Evolutionary conservation across 2,113 vertebrate genomes (phyloP).

Genomic region (Panthera leo): DNA sequence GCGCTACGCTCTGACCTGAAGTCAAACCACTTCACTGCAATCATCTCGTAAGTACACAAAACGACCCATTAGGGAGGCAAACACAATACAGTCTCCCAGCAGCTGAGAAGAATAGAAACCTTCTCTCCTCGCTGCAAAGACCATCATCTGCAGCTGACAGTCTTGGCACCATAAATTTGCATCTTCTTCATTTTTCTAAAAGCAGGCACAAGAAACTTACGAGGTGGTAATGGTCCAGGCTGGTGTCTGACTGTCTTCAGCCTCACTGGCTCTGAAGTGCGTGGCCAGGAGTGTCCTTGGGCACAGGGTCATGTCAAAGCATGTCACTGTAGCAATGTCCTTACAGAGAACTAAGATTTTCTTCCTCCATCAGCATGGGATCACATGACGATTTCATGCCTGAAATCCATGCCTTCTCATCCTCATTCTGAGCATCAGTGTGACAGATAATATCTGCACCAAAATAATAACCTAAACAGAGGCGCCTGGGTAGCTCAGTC

Average conservation of each 20-base stretch:
- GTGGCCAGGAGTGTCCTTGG: not conserved
- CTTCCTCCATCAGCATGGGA: not conserved
- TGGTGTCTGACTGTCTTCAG: not conserved
- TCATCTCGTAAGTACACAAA: not conserved
- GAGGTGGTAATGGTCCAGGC: not conserved
- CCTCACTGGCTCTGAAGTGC: not conserved
- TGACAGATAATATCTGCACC: not conserved
- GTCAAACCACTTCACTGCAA: not conserved
- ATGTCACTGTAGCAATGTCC: not conserved
- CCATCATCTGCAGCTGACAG: not conserved
- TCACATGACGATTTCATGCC: not conserved
- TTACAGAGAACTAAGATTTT: not conserved
- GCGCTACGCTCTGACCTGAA: not conserved
- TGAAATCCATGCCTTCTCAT: not conserved
- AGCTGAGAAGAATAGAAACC: not conserved
- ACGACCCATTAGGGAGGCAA: too few relatives aligned
- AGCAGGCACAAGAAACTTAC: not conserved
- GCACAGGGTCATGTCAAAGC: not conserved
- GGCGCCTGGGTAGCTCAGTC: too few relatives aligned
- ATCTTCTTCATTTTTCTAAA: not conserved
- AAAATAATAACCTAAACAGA: not conserved
- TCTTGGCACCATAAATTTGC: not conserved
- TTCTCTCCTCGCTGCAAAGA: not conserved
- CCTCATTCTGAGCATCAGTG: not conserved
- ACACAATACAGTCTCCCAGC: too few relatives aligned